Conservation (phyloP, 2,113 vertebrate genomes). For the Lasiurus borealis region DNA sequence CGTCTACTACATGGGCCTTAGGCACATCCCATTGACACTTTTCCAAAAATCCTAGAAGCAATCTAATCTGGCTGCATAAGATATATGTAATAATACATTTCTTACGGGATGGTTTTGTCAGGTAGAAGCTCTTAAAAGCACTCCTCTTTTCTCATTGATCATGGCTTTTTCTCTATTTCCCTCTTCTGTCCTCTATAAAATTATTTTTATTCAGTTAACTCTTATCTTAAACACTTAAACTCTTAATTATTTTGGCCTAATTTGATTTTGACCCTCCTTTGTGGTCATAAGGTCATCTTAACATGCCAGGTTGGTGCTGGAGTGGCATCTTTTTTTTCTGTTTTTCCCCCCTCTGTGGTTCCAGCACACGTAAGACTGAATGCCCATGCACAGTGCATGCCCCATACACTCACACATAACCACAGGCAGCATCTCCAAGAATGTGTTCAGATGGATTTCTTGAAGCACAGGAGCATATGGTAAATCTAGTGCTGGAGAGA, state of each 20-base stretch:
- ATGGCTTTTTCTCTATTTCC: background rate
- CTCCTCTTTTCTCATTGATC: background rate
- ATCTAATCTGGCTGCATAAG: background rate
- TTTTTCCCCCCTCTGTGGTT: background rate
- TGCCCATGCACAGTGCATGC: fast-evolving
- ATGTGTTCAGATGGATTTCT: background rate
- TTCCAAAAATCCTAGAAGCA: background rate
- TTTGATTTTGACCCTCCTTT: background rate
- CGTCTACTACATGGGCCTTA: background rate
- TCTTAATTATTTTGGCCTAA: background rate
- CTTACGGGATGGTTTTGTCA: background rate
- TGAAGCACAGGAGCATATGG: background rate
- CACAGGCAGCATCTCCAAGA: background rate
- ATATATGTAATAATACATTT: background rate
- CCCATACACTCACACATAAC: background rate
- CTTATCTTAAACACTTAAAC: background rate
- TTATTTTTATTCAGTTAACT: background rate
- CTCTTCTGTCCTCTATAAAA: background rate
- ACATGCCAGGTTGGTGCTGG: background rate
- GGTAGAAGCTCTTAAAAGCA: background rate
- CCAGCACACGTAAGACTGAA: background rate
- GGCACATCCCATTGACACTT: fast-evolving
- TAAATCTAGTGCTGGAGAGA: background rate
- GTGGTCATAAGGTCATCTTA: background rate
- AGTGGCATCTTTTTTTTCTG: background rate